phyloP scores from a whole-genome alignment of 2,113 vertebrate species.

The Seriola dumerili region DNA sequence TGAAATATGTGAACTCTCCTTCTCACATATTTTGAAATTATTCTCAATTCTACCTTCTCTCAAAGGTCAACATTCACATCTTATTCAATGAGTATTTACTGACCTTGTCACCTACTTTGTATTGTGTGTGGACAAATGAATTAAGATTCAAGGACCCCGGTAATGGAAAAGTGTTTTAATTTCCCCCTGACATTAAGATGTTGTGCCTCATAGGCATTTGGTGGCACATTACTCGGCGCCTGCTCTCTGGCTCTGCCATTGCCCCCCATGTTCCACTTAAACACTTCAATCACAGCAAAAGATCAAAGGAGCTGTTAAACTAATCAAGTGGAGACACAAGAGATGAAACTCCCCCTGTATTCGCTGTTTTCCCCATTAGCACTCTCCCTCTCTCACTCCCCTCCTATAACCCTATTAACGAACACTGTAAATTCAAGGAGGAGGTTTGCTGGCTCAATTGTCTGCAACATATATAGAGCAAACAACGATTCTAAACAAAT shows the following conservation, averaged over 20 bases:
- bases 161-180: slow-evolving; percentile 95
- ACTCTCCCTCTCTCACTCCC: slow-evolving; percentile 41
- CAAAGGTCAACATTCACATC: slow-evolving; percentile 85
- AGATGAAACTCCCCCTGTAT: slow-evolving; percentile 81
- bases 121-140: slow-evolving; percentile 89
- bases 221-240: slow-evolving; percentile 88
- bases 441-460: slow-evolving; percentile 72
- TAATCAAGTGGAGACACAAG: slow-evolving; percentile 91
- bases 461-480: slow-evolving; percentile 76
- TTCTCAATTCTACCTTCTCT: slow-evolving; percentile 73
- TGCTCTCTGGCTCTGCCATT: slow-evolving; percentile 88
- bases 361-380: slow-evolving; percentile 77
- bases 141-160: slow-evolving; percentile 92
- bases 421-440: slow-evolving; percentile 67
- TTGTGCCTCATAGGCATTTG: slow-evolving; percentile 95
- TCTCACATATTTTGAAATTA: slow-evolving; percentile 64
- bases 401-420: slow-evolving; percentile 73
- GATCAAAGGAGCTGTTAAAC: slow-evolving; percentile 97
- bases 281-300: slow-evolving; percentile 98
- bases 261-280: slow-evolving; percentile 93
- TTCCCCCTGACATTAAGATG: slow-evolving; percentile 99
- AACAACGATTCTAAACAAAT: slow-evolving; percentile 78
- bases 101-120: slow-evolving; percentile 88
- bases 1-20: slow-evolving; percentile 50
- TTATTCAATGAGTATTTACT: slow-evolving; percentile 85